Conservation (phyloP, 2,797 vertebrate genomes). For the Hozukius guyotensis region DNA sequence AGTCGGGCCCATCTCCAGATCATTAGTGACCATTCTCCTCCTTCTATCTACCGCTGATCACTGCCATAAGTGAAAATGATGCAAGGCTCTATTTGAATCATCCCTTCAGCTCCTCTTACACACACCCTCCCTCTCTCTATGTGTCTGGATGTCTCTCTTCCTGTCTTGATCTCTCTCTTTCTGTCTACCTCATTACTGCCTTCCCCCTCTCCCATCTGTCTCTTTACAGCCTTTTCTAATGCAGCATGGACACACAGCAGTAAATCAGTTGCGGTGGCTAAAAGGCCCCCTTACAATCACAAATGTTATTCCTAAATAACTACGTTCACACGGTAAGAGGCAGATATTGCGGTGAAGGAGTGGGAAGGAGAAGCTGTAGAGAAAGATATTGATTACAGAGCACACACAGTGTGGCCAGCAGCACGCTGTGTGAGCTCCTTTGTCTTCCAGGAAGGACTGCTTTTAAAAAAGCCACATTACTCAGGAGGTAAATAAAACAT, state of each 20-base stretch:
- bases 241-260: conserved; percentile 15
- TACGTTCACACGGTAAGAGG: conserved; percentile 2
- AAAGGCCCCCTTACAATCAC: conserved; percentile 28
- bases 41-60: conserved; percentile 24
- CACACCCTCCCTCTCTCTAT: background rate
- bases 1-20: conserved; percentile 23
- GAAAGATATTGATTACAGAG: conserved; percentile 47
- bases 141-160: conserved; percentile 19
- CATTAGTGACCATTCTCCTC: conserved; percentile 48
- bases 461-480: background rate
- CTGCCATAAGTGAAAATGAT: conserved; percentile 40
- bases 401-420: conserved; percentile 13
- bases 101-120: background rate
- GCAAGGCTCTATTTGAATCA: conserved; percentile 18
- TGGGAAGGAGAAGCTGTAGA: conserved; percentile 27
- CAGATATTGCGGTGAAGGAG: conserved; percentile 14
- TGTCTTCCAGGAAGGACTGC: conserved; percentile 24
- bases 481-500: conserved; percentile 24
- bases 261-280: conserved; percentile 45
- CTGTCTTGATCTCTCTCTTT: conserved; percentile 7
- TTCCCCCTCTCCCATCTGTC: conserved; percentile 32
- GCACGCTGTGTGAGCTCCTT: background rate
- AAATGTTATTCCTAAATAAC: conserved; percentile 40
- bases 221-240: conserved; percentile 32
- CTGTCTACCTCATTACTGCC: conserved; percentile 8